Evolutionary conservation across 2,888 invertebrate genomes (phyloP).

Genomic region (Melanargia galathea): DNA sequence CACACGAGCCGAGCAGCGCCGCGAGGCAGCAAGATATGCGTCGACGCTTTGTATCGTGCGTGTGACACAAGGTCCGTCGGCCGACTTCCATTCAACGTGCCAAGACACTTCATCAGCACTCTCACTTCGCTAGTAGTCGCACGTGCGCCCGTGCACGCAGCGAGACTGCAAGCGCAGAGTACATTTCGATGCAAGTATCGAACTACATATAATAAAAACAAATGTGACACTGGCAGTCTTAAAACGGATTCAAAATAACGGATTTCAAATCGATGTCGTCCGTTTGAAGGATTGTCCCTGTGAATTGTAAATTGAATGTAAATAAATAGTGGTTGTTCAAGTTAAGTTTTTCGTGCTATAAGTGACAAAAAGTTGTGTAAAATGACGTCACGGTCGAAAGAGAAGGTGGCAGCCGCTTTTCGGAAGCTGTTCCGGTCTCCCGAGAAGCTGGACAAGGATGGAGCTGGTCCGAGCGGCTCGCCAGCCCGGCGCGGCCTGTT

Average conservation of each 20-base stretch:
- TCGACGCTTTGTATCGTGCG: constrained; percentile 51
- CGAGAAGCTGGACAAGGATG: constrained; percentile 86
- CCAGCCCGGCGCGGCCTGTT: constrained; percentile 82
- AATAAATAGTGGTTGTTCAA: constrained; percentile 7
- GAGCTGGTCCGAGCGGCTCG: constrained; percentile 83
- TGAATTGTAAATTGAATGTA: constrained; percentile 42
- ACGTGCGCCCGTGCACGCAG: constrained; percentile 57
- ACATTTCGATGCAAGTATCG: background rate
- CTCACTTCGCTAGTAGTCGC: constrained; percentile 62
- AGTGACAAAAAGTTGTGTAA: constrained; percentile 55
- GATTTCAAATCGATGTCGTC: constrained; percentile 57
- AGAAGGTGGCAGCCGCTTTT: constrained; percentile 91
- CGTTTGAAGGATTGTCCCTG: constrained; percentile 44
- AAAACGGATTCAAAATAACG: constrained; percentile 44
- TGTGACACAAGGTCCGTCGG: constrained; percentile 58
- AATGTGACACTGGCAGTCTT: constrained; percentile 21
- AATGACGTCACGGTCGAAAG: constrained; percentile 91
- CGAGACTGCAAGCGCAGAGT: constrained; percentile 50
- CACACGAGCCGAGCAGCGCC: constrained; percentile 49
- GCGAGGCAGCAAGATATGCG: constrained; percentile 56
- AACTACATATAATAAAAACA: constrained; percentile 28
- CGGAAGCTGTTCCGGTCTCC: constrained; percentile 89
- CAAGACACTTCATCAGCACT: constrained; percentile 71
- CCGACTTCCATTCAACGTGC: constrained; percentile 57
- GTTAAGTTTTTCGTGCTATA: constrained; percentile 20